phyloP scores from a whole-genome alignment of 2,797 vertebrate species.

The Anniella stebbinsi region DNA sequence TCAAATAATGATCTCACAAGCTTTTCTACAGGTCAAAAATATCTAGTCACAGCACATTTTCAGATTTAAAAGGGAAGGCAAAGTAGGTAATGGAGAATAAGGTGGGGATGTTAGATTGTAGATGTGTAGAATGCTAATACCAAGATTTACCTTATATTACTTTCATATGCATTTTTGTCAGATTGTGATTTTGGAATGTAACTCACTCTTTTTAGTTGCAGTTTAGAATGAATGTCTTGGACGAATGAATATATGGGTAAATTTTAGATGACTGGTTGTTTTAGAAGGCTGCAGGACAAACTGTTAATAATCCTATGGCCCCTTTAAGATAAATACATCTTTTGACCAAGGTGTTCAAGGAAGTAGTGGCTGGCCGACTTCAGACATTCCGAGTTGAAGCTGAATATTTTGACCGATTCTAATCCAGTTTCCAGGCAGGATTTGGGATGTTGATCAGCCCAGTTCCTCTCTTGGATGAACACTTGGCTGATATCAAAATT shows the following conservation, averaged over 20 bases:
- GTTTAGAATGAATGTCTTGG: neutral
- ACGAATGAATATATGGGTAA: neutral
- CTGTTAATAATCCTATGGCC: neutral
- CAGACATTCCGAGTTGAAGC: neutral
- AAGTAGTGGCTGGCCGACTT: neutral
- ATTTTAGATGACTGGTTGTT: neutral
- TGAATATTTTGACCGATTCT: neutral
- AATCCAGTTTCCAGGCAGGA: neutral
- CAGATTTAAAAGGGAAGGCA: conserved; percentile 23
- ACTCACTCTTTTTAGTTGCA: neutral
- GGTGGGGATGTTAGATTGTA: neutral
- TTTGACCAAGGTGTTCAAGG: neutral
- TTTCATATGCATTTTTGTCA: neutral
- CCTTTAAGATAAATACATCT: neutral
- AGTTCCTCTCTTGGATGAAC: neutral
- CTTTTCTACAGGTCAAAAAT: conserved; percentile 27
- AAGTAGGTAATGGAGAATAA: neutral
- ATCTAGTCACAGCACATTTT: conserved; percentile 18
- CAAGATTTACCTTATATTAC: neutral
- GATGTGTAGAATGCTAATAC: neutral
- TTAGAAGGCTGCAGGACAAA: neutral
- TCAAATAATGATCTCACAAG: conserved; percentile 34
- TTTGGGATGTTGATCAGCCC: neutral
- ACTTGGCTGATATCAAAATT: neutral
- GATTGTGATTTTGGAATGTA: neutral